Base-by-base conservation (phyloP, 2,113 vertebrate genomes). In the Acrocephalus kingi region DNA sequence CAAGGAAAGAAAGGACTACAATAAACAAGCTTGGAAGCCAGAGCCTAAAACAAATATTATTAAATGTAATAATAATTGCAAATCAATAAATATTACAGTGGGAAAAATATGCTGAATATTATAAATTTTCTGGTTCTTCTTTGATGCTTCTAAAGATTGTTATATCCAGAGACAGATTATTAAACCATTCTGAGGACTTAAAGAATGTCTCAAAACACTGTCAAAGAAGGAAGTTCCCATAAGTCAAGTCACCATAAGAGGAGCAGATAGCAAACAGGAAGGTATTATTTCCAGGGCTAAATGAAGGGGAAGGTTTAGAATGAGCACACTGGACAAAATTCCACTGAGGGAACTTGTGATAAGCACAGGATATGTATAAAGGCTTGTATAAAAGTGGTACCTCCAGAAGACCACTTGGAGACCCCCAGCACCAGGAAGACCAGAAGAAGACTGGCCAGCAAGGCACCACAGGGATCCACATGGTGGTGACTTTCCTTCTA, bases 321-420 rank as follows among this genome's bases (percentile, higher is more conserved):
- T 19, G 27, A 52, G 37, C 31, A 68, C 33, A 13, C 5, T 15
- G 39, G 18, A 61, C 15, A 77, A 68, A 68, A 37, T 12, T 45
- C 14, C 2, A 4, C 11, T 18, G 27, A 45, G 13, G 0, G 9
- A 52, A 61, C 3, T 33, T 52, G 3, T 19, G 46, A 52, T 1
- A 31, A 45, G 27, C 2, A 9, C 21, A 52, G 41, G 33, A 20
- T 46, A 37, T 30, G 15, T 24, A 7, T 24, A 25, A 31, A 67
- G 33, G 25, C 39, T 6, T 61, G 7, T 22, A 49, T 11, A 49
- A n/a, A 69, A 49, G 8, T 22, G 18, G 6, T n/a, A 56, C 51
- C 23, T 66, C 31, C 27, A 68, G 37, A 86, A 68, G 3, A 37
- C 0, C 9, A 3, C 16, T 49, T 18, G 37, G 45, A 59, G 8